Conservation (phyloP, 2,888 invertebrate genomes). For the Chymomyza amoena region DNA sequence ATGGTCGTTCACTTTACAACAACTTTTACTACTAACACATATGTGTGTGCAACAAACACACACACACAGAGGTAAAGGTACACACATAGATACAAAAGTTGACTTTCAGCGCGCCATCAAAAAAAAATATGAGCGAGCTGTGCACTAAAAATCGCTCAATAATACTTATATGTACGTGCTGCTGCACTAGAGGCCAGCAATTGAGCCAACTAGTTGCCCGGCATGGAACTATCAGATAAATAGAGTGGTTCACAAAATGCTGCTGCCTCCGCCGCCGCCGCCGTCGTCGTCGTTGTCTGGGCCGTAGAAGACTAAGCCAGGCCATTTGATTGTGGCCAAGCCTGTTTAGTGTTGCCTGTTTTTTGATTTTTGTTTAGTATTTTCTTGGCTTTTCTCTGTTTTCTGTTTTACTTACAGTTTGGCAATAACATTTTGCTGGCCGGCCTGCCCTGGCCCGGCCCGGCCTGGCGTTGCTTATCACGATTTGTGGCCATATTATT, state of each 20-base stretch:
- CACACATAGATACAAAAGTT: conserved; percentile 31
- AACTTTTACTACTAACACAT: conserved; percentile 71
- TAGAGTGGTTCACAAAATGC: conserved; percentile 76
- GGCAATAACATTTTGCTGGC: conserved; percentile 10
- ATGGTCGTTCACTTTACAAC: conserved; percentile 71
- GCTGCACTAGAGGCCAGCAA: conserved; percentile 56
- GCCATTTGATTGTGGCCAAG: conserved; percentile 69
- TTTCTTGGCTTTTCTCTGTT: conserved; percentile 25
- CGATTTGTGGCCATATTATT: conserved; percentile 72
- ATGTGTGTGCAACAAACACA: conserved; percentile 18
- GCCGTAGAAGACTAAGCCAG: conserved; percentile 4
- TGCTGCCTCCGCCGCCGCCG: conserved; percentile 40
- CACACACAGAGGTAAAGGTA: neutral
- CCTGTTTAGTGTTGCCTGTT: conserved; percentile 48
- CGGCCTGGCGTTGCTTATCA: conserved; percentile 60
- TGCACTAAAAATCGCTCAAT: conserved; percentile 72
- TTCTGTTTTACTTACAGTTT: conserved; percentile 11
- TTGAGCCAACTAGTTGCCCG: conserved; percentile 48
- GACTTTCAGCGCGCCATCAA: conserved; percentile 73
- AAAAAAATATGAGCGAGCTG: conserved; percentile 68
- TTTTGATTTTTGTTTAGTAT: conserved; percentile 10
- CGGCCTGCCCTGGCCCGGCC: conserved; percentile 27
- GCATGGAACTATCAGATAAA: conserved; percentile 65
- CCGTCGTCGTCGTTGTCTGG: conserved; percentile 4
- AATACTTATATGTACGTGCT: conserved; percentile 49